Evolutionary conservation across 2,797 vertebrate genomes (phyloP).

Genomic region (Alfaro cultratus): DNA sequence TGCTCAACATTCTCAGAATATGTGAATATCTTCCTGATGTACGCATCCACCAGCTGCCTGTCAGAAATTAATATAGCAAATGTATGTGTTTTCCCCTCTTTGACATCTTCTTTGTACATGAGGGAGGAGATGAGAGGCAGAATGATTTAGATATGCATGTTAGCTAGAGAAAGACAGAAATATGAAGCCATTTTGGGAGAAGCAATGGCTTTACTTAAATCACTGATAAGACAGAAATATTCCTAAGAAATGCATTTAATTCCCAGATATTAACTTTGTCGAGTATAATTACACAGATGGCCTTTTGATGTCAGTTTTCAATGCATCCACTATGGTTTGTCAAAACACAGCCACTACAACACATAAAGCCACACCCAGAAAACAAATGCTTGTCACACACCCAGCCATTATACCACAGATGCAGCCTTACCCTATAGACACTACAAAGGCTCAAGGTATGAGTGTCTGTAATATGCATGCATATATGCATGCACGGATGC

Average conservation of each 20-base stretch:
- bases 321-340: conserved; percentile 36
- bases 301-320: conserved; percentile 20
- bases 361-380: neutral
- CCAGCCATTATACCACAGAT: conserved; percentile 31
- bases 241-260: neutral
- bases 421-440: conserved; percentile 27
- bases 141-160: conserved; percentile 46
- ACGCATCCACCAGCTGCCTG: conserved; percentile 34
- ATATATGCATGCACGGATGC: conserved; percentile 11
- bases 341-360: conserved; percentile 33
- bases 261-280: conserved; percentile 47
- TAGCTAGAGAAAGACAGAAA: conserved; percentile 15
- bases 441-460: conserved; percentile 34
- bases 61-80: conserved; percentile 35
- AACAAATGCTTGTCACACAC: conserved; percentile 14
- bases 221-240: neutral
- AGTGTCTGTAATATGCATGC: conserved; percentile 28
- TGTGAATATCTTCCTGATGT: conserved; percentile 55
- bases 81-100: conserved; percentile 18
- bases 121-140: conserved; percentile 32
- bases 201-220: conserved; percentile 22
- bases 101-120: conserved; percentile 43
- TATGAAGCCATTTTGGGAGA: conserved; percentile 14
- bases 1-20: conserved; percentile 57
- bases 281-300: conserved; percentile 29